Conservation (phyloP, 2,113 vertebrate species). For the Coryphaenoides rupestris region DNA sequence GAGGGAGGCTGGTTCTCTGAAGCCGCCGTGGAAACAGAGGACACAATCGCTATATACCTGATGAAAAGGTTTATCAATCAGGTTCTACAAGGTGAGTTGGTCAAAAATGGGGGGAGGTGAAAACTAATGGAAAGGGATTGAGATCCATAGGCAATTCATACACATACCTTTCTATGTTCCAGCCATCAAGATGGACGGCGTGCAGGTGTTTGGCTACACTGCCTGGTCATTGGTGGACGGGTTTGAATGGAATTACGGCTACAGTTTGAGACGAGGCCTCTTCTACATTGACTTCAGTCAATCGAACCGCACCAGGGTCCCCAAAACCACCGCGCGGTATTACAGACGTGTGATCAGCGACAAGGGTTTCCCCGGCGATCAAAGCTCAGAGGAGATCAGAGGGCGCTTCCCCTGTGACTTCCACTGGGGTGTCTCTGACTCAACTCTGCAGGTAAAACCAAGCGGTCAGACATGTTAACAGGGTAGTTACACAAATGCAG, state of each 20-base stretch:
- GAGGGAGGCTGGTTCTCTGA: conserved; percentile 95
- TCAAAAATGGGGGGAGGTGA: not conserved
- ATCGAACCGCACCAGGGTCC: conserved; percentile 73
- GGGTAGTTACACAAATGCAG: not conserved
- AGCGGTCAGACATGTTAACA: conserved; percentile 1
- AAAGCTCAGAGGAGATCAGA: conserved; percentile 57
- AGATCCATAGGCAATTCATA: not conserved
- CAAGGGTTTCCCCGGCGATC: conserved; percentile 78
- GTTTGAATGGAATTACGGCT: conserved; percentile 90
- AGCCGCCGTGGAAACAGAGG: conserved; percentile 80
- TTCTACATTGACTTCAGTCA: conserved; percentile 87
- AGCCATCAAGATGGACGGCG: conserved; percentile 82
- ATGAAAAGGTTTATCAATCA: conserved; percentile 94
- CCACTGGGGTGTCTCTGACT: conserved; percentile 90
- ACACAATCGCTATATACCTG: conserved; percentile 85
- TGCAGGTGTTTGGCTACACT: conserved; percentile 86
- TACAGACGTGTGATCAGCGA: conserved; percentile 80
- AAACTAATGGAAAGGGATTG: not conserved
- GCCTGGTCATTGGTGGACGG: conserved; percentile 94
- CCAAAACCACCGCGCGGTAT: conserved; percentile 87
- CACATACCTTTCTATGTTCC: conserved; percentile 18
- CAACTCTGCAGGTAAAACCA: conserved; percentile 83
- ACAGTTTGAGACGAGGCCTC: conserved; percentile 81
- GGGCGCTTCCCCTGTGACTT: conserved; percentile 88
- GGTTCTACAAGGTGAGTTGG: conserved; percentile 83